Evolutionary conservation across 2,888 invertebrate genomes (phyloP), one percentile per base, ranked within the genome.

Genomic region (Gymnoscelis rufifasciata): DNA sequence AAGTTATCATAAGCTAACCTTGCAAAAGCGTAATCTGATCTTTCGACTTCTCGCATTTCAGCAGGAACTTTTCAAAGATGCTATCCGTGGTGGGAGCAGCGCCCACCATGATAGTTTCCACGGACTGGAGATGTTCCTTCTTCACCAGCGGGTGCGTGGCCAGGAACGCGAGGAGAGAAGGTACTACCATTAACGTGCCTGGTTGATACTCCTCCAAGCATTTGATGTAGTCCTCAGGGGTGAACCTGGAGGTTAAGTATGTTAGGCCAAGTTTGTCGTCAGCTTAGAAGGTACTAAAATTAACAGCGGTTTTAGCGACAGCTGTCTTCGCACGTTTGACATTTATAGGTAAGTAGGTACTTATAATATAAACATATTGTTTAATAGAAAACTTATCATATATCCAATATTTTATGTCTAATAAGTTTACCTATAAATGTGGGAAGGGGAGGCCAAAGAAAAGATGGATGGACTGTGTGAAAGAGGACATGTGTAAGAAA

Each of bases 121-220:
- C 81, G 0, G 89, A 90, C 14, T 90, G 82, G 38, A 95, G 74
- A 62, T 94, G 93, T 45, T 92, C 91, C 54, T 90, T 89, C 38
- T 89, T 90, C 4, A 95, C 91, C 23, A 89, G 75, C 0, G 94
- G 93, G 72, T 93, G 93, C 11, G 93, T 91, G 0, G 93, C 92
- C 46, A 96, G 72, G 75, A 95, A 94, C 1, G 94, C 84, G 11
- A 95, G 77, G 5, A 96, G 80, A 0, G 95, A 95, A 0, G 96
- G 95, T 1, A 95, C 95, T 1, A 94, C 90, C 64, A 93, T 93
- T 13, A 94, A 64, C 1, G 89, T 84, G 0, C 89, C 89, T 0
- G 93, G 93, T 64, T 89, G 78, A 67, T 91, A 91, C 57, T 91
- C 88, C 8, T 80, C 74, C 19, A 93, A 68, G 42, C 91, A 91